Evolutionary conservation across 2,888 invertebrate species (phyloP).

Genomic region (Agriotes lineatus): DNA sequence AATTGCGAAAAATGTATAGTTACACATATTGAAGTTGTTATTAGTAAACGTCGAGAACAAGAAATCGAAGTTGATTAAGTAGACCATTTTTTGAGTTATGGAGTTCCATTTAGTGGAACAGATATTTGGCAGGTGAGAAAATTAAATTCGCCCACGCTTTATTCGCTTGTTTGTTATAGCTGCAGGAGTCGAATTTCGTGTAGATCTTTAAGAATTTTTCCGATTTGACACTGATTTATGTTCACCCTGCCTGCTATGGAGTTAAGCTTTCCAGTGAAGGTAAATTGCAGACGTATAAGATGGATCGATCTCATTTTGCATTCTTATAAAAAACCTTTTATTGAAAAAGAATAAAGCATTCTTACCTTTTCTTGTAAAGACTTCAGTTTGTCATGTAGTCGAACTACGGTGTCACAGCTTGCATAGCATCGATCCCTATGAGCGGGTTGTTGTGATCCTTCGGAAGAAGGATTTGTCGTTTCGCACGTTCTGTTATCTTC

Average conservation of each 20-base stretch:
- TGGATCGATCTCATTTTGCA: conserved; percentile 26
- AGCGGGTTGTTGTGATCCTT: conserved; percentile 58
- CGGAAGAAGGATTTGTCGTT: conserved; percentile 48
- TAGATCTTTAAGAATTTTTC: conserved; percentile 3
- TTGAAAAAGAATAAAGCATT: conserved; percentile 23
- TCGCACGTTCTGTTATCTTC: conserved; percentile 73
- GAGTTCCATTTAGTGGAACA: no score
- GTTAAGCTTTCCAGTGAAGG: conserved; percentile 16
- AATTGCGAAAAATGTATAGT: no score
- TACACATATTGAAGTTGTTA: no score
- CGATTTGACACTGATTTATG: conserved; percentile 16
- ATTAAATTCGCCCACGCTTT: no score
- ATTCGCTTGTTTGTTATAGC: no score
- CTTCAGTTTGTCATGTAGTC: conserved; percentile 71
- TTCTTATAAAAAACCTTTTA: conserved; percentile 15
- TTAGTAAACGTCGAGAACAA: no score
- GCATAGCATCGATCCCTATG: conserved; percentile 72
- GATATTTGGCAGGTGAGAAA: no score
- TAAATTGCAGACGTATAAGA: conserved; percentile 17
- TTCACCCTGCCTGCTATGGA: conserved; percentile 9
- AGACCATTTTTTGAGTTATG: no score
- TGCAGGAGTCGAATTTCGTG: neutral
- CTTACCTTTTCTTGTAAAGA: conserved; percentile 67
- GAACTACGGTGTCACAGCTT: conserved; percentile 73
- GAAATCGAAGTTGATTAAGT: no score